Conservation (phyloP, 2,888 invertebrate genomes). For the Drosophila longiperda region DNA sequence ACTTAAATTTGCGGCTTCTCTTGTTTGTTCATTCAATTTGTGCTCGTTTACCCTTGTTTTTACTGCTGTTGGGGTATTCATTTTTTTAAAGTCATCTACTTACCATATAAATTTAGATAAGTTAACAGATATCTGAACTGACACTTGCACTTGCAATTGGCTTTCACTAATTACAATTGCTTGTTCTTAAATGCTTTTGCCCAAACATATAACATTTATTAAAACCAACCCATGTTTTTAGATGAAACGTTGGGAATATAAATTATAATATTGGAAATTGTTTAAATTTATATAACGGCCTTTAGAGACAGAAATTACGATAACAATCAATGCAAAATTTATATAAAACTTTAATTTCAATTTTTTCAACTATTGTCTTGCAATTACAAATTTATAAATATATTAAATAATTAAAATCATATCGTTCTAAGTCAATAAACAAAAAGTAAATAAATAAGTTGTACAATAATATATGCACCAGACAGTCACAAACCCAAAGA, state of each 20-base stretch:
- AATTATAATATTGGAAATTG: background rate
- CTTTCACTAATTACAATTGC: background rate
- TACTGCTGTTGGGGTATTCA: background rate
- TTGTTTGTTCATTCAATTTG: slow-evolving; percentile 10
- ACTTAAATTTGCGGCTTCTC: slow-evolving; percentile 28
- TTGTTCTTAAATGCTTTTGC: background rate
- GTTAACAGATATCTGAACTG: background rate
- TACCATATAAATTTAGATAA: background rate
- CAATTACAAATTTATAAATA: background rate
- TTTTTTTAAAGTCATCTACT: background rate
- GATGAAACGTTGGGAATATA: background rate
- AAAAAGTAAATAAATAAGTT: too few relatives aligned
- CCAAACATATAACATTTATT: background rate
- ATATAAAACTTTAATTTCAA: background rate
- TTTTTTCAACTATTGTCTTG: background rate
- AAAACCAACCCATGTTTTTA: background rate
- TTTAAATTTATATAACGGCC: background rate
- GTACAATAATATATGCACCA: too few relatives aligned
- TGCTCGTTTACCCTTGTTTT: slow-evolving; percentile 10
- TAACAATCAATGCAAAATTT: background rate
- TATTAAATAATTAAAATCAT: background rate
- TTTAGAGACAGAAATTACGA: background rate
- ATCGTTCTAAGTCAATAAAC: too few relatives aligned
- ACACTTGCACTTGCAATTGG: background rate
- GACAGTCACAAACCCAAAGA: too few relatives aligned